Evolutionary conservation across 2,797 vertebrate genomes (phyloP).

Genomic region (Amniataba percoides): DNA sequence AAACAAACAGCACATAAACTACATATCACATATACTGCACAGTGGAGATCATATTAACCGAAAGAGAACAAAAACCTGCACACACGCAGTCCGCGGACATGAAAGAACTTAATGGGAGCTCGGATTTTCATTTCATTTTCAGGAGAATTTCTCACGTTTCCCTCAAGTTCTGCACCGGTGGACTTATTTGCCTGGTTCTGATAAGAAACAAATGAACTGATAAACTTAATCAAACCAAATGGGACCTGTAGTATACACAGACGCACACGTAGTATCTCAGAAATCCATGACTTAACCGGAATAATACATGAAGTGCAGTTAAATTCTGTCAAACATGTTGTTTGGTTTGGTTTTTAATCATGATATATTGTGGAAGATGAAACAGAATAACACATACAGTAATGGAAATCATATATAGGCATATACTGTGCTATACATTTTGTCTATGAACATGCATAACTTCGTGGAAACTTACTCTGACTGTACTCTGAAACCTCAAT

Average conservation of each 20-base stretch:
- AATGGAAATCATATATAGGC: not conserved
- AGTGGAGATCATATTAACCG: not conserved
- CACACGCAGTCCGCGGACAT: not conserved
- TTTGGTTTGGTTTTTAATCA: not conserved
- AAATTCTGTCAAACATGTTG: too few species aligned
- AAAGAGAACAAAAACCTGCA: not conserved
- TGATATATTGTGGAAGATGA: not conserved
- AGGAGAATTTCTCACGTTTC: not conserved
- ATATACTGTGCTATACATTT: not conserved
- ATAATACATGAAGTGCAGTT: too few species aligned
- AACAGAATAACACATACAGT: constrained; percentile 3
- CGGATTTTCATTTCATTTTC: constrained; percentile 5
- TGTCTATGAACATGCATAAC: not conserved
- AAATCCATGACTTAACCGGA: too few species aligned
- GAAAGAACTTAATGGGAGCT: not conserved
- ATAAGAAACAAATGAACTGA: not conserved
- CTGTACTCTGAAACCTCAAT: not conserved
- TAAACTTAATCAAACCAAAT: too few species aligned
- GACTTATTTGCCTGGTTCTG: constrained; percentile 8
- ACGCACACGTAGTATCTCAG: too few species aligned
- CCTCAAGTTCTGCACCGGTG: not conserved
- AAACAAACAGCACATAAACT: constrained; percentile 17
- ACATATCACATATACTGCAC: not conserved
- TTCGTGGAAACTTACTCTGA: not conserved
- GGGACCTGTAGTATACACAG: too few species aligned